Evolutionary conservation across 2,113 vertebrate genomes (phyloP).

Genomic region (Coracopsis vasa): DNA sequence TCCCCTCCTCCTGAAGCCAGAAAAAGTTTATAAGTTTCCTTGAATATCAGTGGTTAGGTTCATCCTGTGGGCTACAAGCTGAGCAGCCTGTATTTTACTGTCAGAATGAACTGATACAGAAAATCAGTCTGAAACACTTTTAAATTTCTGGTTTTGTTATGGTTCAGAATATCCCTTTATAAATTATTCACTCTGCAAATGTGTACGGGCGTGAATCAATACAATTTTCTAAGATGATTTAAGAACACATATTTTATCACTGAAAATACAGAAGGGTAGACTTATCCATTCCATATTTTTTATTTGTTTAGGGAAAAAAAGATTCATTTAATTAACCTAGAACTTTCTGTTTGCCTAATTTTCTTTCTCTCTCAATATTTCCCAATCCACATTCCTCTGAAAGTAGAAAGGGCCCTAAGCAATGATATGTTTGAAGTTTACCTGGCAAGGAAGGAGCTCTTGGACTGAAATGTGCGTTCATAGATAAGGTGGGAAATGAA

Average conservation of each 20-base stretch:
- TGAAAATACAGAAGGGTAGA: neutral
- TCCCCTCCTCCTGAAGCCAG: neutral
- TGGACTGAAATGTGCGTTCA: conserved; percentile 14
- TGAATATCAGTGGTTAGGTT: neutral
- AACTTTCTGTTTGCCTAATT: conserved; percentile 38
- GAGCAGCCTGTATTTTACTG: neutral
- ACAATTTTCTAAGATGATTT: neutral
- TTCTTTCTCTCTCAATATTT: neutral
- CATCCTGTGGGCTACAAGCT: neutral
- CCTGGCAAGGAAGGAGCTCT: conserved; percentile 50
- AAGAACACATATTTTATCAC: neutral
- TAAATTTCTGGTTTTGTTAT: neutral
- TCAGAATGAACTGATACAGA: neutral
- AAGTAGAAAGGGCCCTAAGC: conserved; percentile 30
- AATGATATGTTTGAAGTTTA: conserved; percentile 44
- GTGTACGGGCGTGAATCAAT: neutral
- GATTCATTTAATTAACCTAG: conserved; percentile 23
- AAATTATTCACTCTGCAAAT: neutral
- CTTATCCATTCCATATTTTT: neutral
- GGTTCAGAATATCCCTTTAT: neutral
- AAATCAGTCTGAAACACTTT: neutral
- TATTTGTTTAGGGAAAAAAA: conserved; percentile 22
- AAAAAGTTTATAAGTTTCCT: neutral
- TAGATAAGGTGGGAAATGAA: conserved; percentile 56
- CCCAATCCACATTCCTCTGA: conserved; percentile 48